Base-by-base conservation (phyloP, 2,888 invertebrate species). In the Mystacides longicornis region DNA sequence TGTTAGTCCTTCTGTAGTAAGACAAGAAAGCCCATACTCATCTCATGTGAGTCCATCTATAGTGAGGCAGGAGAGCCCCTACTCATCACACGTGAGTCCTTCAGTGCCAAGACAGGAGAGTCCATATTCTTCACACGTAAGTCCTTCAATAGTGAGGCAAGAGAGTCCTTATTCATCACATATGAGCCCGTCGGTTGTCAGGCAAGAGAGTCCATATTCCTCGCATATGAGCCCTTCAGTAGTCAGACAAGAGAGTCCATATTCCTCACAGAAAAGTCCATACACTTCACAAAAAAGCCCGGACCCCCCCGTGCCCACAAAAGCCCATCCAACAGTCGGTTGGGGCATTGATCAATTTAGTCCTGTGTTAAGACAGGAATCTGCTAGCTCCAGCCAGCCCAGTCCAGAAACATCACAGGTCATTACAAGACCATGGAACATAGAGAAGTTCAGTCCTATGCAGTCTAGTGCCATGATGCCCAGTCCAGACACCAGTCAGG, bases 281-380 rank as follows among this genome's bases (percentile, higher is more conserved):
- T 27, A 49, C 42, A 23, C 52, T 1, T 43, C 33, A 16, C 31
- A 54, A 22, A 49, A 42, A 23, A 49, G 49, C 19, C 27, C 51
- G 20, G 73, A 72, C 16, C 69, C 51, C 16, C 23, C 59, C 31
- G 33, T 45, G 14, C 31, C 54, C 2, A 47, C 22, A 4, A 23
- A 31, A 20, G 5, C 51, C n/a, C 43, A 31, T 3, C 50, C 43
- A 19, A 14, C 23, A 18, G 47, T 52, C 22, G 52, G 54, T n/a
- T 60, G 60, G 60, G 59, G 57, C 45, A 49, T 59, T 23, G 60
- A 59, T n/a, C 57, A 69, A 57, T 75, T 71, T 63, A 75, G 75
- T 53, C 75, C 76, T 1, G 70, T 74, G 70, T 66, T 74, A 71
- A 69, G 75, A 2, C 62, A 70, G 1, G 75, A 76, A 60, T 72